Evolutionary conservation across 1,140 invertebrate genomes (phyloP).

Genomic region (Drosophila virilis): DNA sequence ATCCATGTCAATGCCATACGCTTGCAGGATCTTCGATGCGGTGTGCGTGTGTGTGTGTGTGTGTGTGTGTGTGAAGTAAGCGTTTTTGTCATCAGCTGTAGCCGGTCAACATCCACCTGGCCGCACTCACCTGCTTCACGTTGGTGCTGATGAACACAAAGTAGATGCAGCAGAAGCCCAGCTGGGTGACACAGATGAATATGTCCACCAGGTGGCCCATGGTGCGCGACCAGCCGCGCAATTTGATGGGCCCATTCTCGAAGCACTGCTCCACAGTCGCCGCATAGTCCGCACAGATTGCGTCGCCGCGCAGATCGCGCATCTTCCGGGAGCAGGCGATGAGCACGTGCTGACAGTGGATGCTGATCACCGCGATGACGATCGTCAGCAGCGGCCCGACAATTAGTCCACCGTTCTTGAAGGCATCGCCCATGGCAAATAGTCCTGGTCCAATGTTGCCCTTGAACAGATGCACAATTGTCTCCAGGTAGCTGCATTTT

Average conservation of each 20-base stretch:
- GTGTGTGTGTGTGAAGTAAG: no score
- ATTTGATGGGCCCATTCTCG: conserved; percentile 87
- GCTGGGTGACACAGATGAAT: conserved; percentile 94
- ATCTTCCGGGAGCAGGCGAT: conserved; percentile 89
- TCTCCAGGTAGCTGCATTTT: conserved; percentile 87
- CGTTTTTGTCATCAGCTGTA: no score
- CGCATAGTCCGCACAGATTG: conserved; percentile 88
- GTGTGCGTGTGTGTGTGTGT: not conserved
- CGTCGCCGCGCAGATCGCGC: conserved; percentile 85
- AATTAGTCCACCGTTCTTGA: conserved; percentile 89
- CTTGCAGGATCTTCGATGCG: conserved; percentile 86
- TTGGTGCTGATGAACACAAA: conserved; percentile 96
- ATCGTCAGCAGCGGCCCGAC: conserved; percentile 88
- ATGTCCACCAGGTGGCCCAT: conserved; percentile 89
- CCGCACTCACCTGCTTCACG: conserved; percentile 88
- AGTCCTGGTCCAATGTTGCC: conserved; percentile 91
- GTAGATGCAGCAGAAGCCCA: conserved; percentile 98
- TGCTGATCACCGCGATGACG: conserved; percentile 88
- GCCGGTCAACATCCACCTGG: not conserved
- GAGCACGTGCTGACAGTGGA: conserved; percentile 90
- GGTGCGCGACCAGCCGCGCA: conserved; percentile 86
- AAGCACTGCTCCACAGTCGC: conserved; percentile 92
- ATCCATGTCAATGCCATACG: conserved; percentile 86
- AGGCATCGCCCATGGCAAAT: conserved; percentile 91
- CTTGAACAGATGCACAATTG: conserved; percentile 90